Evolutionary conservation across 1,140 invertebrate species (phyloP).

Genomic region (Bombus waltoni): DNA sequence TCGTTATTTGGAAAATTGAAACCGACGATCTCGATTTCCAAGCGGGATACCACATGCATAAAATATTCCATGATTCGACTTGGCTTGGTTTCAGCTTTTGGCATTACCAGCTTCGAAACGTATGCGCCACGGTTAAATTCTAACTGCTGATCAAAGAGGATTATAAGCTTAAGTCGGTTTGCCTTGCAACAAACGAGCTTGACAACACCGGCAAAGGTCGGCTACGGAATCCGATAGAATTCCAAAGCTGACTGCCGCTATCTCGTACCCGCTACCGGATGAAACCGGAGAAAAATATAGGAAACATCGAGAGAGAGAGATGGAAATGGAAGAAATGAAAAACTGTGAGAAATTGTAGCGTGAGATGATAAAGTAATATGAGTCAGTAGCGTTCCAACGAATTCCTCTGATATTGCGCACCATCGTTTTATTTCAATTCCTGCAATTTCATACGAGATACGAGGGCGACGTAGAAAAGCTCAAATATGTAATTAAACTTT

Average conservation of each 20-base stretch:
- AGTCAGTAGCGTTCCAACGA: not conserved
- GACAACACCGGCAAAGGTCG: not conserved
- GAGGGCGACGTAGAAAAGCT: not conserved
- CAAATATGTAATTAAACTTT: not conserved
- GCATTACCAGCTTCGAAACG: constrained; percentile 51
- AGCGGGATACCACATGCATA: constrained; percentile 40
- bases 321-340: not conserved
- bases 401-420: not conserved
- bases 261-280: not conserved
- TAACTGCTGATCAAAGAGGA: constrained; percentile 58
- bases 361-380: not conserved
- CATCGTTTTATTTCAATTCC: not conserved
- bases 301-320: not conserved
- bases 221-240: not conserved
- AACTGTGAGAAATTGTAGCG: not conserved
- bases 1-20: constrained; percentile 57
- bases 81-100: constrained; percentile 59
- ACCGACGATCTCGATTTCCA: constrained; percentile 38
- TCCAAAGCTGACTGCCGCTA: not conserved
- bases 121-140: constrained; percentile 49
- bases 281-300: not conserved
- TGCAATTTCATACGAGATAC: not conserved
- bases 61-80: constrained; percentile 55
- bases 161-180: constrained; percentile 47
- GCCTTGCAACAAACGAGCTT: not conserved